Percentiles rank a stretch among this genome's conserved stretches.
phyloP scores from a whole-genome alignment of 2,888 invertebrate species.

The Cataglyphis livida region DNA sequence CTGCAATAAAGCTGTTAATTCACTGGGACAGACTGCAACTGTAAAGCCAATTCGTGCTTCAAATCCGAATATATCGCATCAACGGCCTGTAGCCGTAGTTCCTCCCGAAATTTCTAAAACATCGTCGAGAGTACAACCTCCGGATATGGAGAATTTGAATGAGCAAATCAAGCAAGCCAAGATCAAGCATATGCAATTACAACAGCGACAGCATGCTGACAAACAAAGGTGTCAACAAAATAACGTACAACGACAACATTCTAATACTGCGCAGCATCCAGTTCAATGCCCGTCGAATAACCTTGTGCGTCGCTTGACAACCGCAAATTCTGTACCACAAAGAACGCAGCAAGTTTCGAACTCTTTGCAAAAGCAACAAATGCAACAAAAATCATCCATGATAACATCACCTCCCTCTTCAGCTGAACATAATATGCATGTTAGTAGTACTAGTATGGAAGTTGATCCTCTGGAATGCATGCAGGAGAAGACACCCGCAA shows the following conservation, averaged over 20 bases:
- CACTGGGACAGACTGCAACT: slow-evolving; percentile 68
- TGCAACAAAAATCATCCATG: slow-evolving; percentile 72
- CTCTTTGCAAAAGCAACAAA: slow-evolving; percentile 75
- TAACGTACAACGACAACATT: slow-evolving; percentile 55
- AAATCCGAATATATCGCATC: slow-evolving; percentile 57
- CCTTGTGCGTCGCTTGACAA: slow-evolving; percentile 56
- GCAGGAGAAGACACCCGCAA: slow-evolving; percentile 48
- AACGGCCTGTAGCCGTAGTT: slow-evolving; percentile 55
- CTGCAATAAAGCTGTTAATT: slow-evolving; percentile 67
- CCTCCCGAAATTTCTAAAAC: slow-evolving; percentile 67
- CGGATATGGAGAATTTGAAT: slow-evolving; percentile 79
- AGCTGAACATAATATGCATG: slow-evolving; percentile 42
- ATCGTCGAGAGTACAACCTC: slow-evolving; percentile 58
- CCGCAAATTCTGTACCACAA: slow-evolving; percentile 79
- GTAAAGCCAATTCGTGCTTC: slow-evolving; percentile 67
- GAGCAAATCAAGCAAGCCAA: slow-evolving; percentile 80
- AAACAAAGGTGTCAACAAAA: slow-evolving; percentile 53
- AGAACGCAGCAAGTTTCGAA: slow-evolving; percentile 78
- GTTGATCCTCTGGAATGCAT: slow-evolving; percentile 54
- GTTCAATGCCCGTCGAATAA: slow-evolving; percentile 51
- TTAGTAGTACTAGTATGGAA: slow-evolving; percentile 51
- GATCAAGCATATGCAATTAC: slow-evolving; percentile 70
- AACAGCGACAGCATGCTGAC: slow-evolving; percentile 59
- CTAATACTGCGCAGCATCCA: slow-evolving; percentile 47
- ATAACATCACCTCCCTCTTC: slow-evolving; percentile 48